These are phyloP conservation scores for Gambusia yucatana DNA, from an alignment of 2,797 vertebrate species.

Conservation along the genomic window DNA sequence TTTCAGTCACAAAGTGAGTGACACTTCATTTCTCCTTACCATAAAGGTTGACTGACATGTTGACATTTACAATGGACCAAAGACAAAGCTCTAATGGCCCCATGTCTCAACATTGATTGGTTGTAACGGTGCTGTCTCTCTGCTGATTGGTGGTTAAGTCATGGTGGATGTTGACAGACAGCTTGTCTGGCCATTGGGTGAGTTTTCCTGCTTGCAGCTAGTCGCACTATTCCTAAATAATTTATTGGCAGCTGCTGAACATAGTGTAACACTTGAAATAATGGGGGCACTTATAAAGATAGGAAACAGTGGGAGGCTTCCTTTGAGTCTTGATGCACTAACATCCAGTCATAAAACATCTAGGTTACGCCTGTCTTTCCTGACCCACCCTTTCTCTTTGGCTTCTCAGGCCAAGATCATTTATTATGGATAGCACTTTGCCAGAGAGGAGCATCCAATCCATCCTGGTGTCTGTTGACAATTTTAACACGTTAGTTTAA, in stretches of 20 bases:
- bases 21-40: slow-evolving; percentile 51
- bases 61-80: slow-evolving; percentile 48
- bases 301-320: slow-evolving; percentile 54
- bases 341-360: slow-evolving; percentile 75
- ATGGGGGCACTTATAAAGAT: slow-evolving; percentile 72
- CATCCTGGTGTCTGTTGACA: slow-evolving; percentile 41
- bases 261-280: slow-evolving; percentile 56
- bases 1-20: slow-evolving; percentile 56
- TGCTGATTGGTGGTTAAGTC: slow-evolving; percentile 58
- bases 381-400: slow-evolving; percentile 42
- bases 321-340: slow-evolving; percentile 69
- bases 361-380: slow-evolving; percentile 61
- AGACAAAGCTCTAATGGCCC: slow-evolving; percentile 60
- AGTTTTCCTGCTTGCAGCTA: slow-evolving; percentile 32
- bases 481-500: slow-evolving; percentile 62
- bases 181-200: slow-evolving; percentile 43
- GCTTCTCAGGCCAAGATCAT: slow-evolving; percentile 58
- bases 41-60: slow-evolving; percentile 53
- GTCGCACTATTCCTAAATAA: slow-evolving; percentile 51
- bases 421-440: slow-evolving; percentile 54
- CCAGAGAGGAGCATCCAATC: slow-evolving; percentile 35
- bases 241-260: slow-evolving; percentile 69
- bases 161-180: slow-evolving; percentile 59
- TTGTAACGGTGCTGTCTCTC: slow-evolving; percentile 55
- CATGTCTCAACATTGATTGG: slow-evolving; percentile 58